A percentile compares a stretch with the other conserved stretches of the same genome.
Evolutionary conservation across 1,140 invertebrate species (phyloP).

Genomic region (Ceratitis capitata): DNA sequence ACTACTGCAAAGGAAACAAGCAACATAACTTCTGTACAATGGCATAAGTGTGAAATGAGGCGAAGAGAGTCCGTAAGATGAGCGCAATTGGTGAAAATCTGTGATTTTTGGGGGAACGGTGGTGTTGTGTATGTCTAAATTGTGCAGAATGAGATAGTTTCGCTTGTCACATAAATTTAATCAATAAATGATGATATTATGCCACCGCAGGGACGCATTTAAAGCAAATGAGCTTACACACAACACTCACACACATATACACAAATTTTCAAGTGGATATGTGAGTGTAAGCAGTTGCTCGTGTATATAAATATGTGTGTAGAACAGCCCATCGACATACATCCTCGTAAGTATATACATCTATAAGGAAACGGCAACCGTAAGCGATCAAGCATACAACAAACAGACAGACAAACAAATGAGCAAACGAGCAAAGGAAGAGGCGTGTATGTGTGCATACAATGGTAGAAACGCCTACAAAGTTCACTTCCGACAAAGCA

Average conservation of each 20-base stretch:
- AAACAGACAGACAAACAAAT: not conserved
- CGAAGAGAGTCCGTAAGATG: not conserved
- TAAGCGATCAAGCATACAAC: not conserved
- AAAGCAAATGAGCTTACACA: not conserved
- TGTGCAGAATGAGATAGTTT: slow-evolving; percentile 22
- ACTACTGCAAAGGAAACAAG: not conserved
- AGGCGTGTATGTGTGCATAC: not conserved
- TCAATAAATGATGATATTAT: slow-evolving; percentile 41
- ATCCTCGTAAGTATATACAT: not conserved
- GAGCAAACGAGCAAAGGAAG: not conserved
- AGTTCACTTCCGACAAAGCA: not conserved
- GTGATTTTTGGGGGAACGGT: not conserved
- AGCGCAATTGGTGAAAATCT: not conserved
- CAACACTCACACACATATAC: not conserved
- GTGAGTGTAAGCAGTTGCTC: too few species aligned
- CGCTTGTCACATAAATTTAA: slow-evolving; percentile 40
- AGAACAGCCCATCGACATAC: not conserved
- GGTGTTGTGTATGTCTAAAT: not conserved
- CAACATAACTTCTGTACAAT: not conserved
- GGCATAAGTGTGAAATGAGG: not conserved
- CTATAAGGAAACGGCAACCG: not conserved
- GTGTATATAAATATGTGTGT: too few species aligned
- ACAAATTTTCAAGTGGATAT: not conserved
- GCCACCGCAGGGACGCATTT: slow-evolving; percentile 36
- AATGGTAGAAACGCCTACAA: not conserved